These are phyloP conservation scores for Suillia variegata DNA, from an alignment of 2,888 invertebrate species.

Conservation along the genomic window DNA sequence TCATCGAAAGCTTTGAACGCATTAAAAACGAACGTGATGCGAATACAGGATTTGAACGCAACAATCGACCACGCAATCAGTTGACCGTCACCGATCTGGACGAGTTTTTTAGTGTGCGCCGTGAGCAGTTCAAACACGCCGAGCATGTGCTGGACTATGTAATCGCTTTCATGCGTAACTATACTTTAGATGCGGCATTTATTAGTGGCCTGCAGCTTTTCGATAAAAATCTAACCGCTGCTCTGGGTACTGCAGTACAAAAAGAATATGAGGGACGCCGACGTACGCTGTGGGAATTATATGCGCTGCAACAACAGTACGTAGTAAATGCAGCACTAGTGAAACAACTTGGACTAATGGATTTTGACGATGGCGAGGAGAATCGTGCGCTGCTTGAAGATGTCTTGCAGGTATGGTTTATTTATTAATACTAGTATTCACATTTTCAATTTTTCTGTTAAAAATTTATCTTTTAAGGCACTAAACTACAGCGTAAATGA, in stretches of 20 bases:
- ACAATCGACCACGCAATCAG: slow-evolving; percentile 31
- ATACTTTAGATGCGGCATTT: slow-evolving; percentile 45
- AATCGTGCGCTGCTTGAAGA: slow-evolving; percentile 26
- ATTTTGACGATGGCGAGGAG: slow-evolving; percentile 36
- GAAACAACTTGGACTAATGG: slow-evolving; percentile 37
- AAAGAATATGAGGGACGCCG: slow-evolving; percentile 46
- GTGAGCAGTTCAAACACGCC: slow-evolving; percentile 35
- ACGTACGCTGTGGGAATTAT: slow-evolving; percentile 50
- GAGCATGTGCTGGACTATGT: slow-evolving; percentile 37
- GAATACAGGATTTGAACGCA: background rate
- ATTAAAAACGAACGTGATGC: slow-evolving; percentile 42
- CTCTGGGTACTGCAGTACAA: slow-evolving; percentile 39
- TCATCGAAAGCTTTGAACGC: slow-evolving; percentile 49
- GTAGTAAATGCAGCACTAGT: slow-evolving; percentile 43
- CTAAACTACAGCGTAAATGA: background rate
- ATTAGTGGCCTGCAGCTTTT: slow-evolving; percentile 46
- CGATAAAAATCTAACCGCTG: slow-evolving; percentile 36
- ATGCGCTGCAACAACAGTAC: slow-evolving; percentile 46
- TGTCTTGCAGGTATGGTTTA: no score
- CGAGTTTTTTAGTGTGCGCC: slow-evolving; percentile 38
- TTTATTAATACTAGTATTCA: no score
- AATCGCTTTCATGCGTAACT: slow-evolving; percentile 45
- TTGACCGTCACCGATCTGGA: slow-evolving; percentile 49
- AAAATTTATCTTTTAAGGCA: no score
- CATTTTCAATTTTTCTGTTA: no score